These are phyloP conservation scores for Leistus spinibarbis DNA, from an alignment of 2,888 invertebrate genomes.

Conservation along the genomic window DNA sequence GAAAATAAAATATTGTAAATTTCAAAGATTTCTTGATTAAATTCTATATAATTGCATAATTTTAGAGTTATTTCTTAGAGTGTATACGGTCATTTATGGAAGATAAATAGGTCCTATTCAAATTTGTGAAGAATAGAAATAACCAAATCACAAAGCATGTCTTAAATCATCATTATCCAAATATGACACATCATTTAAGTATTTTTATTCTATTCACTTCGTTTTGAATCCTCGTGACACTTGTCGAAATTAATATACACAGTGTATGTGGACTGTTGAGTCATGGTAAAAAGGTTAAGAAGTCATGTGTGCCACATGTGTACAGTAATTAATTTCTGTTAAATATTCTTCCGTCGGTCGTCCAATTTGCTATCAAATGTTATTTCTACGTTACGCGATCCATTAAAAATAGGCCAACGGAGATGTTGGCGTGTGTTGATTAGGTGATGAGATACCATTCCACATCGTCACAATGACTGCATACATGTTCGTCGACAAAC, in stretches of 20 bases:
- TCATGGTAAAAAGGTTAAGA: constrained; percentile 3
- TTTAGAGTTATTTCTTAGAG: too few species aligned
- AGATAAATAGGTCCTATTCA: not conserved
- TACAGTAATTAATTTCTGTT: not conserved
- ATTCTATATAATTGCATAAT: too few species aligned
- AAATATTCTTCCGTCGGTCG: not conserved
- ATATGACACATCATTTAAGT: not conserved
- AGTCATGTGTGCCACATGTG: not conserved
- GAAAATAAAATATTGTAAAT: too few species aligned
- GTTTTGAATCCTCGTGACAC: constrained; percentile 30
- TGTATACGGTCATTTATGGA: too few species aligned
- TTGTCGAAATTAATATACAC: constrained; percentile 19
- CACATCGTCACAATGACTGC: not conserved
- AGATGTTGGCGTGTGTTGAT: constrained; percentile 13
- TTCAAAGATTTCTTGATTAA: too few species aligned
- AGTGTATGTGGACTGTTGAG: not conserved
- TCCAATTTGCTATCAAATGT: constrained; percentile 5
- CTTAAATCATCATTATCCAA: not conserved
- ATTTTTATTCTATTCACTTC: not conserved
- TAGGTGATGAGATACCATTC: constrained; percentile 6
- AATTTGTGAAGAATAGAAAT: not conserved
- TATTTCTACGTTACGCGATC: constrained; percentile 8
- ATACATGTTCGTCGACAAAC: not conserved
- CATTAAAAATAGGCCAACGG: constrained; percentile 15
- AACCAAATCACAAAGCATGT: not conserved